Conservation (phyloP, 92 coral and sea anemone species). For the Scolanthus callimorphus region DNA sequence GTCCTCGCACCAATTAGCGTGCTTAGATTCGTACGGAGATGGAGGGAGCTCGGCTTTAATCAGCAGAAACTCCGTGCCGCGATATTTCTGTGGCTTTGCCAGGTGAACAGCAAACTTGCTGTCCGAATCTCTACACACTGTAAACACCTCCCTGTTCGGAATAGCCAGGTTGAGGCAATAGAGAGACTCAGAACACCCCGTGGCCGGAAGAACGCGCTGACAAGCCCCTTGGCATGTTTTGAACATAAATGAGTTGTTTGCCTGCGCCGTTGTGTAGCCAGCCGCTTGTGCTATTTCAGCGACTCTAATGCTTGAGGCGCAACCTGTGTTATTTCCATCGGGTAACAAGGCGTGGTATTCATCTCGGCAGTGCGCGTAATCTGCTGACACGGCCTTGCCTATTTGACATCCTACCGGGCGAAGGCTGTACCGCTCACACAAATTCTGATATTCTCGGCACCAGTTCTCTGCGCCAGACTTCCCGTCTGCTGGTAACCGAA, state of each 20-base stretch:
- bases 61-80: conserved; percentile 31
- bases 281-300: conserved; percentile 20
- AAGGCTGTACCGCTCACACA: conserved; percentile 26
- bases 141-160: conserved; percentile 27
- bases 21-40: conserved; percentile 5
- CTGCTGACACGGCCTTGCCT: conserved; percentile 1
- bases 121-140: conserved; percentile 47
- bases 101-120: conserved; percentile 40
- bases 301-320: conserved; percentile 22
- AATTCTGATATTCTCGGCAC: conserved; percentile 46
- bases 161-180: conserved; percentile 24
- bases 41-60: conserved; percentile 32
- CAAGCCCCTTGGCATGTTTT: conserved; percentile 32
- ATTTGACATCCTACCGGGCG: conserved; percentile 41
- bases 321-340: conserved; percentile 22
- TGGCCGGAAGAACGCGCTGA: conserved; percentile 6
- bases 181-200: conserved; percentile 26
- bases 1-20: conserved; percentile 46
- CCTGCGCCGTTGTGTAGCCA: conserved; percentile 39
- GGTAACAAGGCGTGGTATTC: conserved; percentile 30
- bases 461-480: conserved; percentile 42
- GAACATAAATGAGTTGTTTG: conserved; percentile 45
- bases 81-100: conserved; percentile 3
- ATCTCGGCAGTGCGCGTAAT: conserved; percentile 18
- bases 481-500: conserved; percentile 39